Evolutionary conservation across 2,888 invertebrate species (phyloP), one percentile per base, ranked within the genome.

Genomic region (Malthinus seriepunctatus): DNA sequence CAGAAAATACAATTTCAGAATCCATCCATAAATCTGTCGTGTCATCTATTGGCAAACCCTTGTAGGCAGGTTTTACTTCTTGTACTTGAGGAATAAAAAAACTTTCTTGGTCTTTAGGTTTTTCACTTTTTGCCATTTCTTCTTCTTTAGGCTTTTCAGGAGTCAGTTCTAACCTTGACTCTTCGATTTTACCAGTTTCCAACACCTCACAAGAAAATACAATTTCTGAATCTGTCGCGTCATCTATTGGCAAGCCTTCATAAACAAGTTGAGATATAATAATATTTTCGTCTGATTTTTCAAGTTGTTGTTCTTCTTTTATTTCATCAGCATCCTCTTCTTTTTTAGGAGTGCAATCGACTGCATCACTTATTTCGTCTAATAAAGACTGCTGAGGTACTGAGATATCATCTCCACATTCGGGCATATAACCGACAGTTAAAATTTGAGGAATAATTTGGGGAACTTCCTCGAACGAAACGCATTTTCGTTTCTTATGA

Each of bases 381-480:
- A 8, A 8, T 32, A 31, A 23, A 23, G 23, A 23, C 7, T 45
- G 44, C 45, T 12, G 38, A 9, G 5, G 33, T 6, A 6, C 5
- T 23, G 5, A 23, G 23, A 3, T 2, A 23, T 23, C 23, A 23
- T 5, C 5, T 23, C 3, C 23, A 23, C 23, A 23, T 3, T 23
- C 23, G 23, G 2, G 23, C 23, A 23, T 23, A 23, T 3, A 3
- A 23, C 5, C 23, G 23, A 23, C 23, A 3, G 23, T 3, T 23
- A 23, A 23, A 23, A 5, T 23, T 23, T 23, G 23, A 23, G 64
- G 63, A 45, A 75, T 75, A 33, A 75, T 71, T 32, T 73, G 70
- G 12, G 74, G 74, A 14, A 63, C 67, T 69, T 75, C 75, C 62
- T 75, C 74, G 55, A 75, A 75, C 1, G 75, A 73, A n/a, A 76